Base-by-base conservation (phyloP, 2,888 invertebrate species). In the Emmelina monodactyla region DNA sequence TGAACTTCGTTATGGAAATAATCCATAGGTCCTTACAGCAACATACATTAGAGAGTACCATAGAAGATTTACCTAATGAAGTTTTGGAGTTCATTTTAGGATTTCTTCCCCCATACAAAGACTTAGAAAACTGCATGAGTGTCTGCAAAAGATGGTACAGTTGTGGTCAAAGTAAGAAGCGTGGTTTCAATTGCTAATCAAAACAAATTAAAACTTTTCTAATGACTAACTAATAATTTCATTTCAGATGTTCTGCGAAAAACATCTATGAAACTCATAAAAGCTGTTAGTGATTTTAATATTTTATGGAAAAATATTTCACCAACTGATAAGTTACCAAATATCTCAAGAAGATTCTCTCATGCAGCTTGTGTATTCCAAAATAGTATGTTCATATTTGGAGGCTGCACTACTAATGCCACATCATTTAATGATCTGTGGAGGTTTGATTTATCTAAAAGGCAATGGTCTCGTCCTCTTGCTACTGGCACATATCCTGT, bases 351-450 rank as follows among this genome's bases (percentile, higher is more conserved):
- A 58, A 84, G 96, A 41, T 95, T 94, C 73, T 94, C 95, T 0
- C 97, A 97, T 82, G 89, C 94, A 39, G 91, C 94, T 22, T 92
- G 92, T 55, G 83, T 89, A 31, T 83, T 89, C 56, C 86, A 88
- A 42, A 91, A 92, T 63, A 88, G 87, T 3, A 92, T 97, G 91
- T 97, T 92, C 59, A 87, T 97, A 31, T 97, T 97, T 82, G 97
- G 97, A 19, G 97, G 97, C 5, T 97, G 96, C 52, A 96, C 97
- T 9, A 91, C 92, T 22, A 89, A 92, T 35, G 91, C 91, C 53
- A 97, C 97, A 13, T 94, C 97, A 10, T 97, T 97, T 58, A 97
- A 98, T 78, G 97, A 98, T 76, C 81, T 98, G 19, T 97, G 97
- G 97, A 84, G 87, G 43, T 87, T 97, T 65, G 94, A 97, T 78